Percentiles rank a stretch among this genome's conserved stretches.
Evolutionary conservation across 2,888 invertebrate genomes (phyloP).

Genomic region (Pollenia griseotomentosa): DNA sequence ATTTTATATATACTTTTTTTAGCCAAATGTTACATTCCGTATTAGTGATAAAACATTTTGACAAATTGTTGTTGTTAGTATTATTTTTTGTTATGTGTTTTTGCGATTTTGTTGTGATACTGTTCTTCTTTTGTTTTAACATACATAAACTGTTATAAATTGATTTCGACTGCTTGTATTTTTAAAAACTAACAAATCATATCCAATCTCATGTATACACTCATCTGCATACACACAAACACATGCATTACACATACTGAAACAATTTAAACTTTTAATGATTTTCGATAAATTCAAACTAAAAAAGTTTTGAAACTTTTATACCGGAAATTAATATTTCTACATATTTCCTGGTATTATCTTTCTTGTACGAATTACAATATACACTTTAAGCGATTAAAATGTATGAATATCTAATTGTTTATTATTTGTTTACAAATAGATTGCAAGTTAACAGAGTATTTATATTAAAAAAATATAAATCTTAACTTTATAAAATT

Average conservation of each 20-base stretch:
- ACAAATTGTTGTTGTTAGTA: slow-evolving; percentile 53
- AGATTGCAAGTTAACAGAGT: neutral
- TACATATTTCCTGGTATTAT: slow-evolving; percentile 1
- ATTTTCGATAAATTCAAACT: slow-evolving; percentile 1
- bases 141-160: slow-evolving; percentile 47
- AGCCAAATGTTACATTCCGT: slow-evolving; percentile 47
- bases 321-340: slow-evolving; percentile 26
- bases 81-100: neutral
- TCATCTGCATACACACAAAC: neutral
- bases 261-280: neutral
- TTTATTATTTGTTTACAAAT: neutral
- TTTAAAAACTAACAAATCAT: slow-evolving; percentile 15
- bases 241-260: neutral
- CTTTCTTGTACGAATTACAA: neutral
- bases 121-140: slow-evolving; percentile 29
- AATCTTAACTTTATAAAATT: neutral
- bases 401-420: neutral
- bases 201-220: neutral
- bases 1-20: slow-evolving; percentile 38
- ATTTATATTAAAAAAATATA: neutral
- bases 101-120: slow-evolving; percentile 4
- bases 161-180: slow-evolving; percentile 38
- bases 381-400: neutral
- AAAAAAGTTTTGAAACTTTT: neutral
- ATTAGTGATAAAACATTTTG: slow-evolving; percentile 59